phyloP scores from a whole-genome alignment of 2,113 vertebrate species.

The Petromus typicus region DNA sequence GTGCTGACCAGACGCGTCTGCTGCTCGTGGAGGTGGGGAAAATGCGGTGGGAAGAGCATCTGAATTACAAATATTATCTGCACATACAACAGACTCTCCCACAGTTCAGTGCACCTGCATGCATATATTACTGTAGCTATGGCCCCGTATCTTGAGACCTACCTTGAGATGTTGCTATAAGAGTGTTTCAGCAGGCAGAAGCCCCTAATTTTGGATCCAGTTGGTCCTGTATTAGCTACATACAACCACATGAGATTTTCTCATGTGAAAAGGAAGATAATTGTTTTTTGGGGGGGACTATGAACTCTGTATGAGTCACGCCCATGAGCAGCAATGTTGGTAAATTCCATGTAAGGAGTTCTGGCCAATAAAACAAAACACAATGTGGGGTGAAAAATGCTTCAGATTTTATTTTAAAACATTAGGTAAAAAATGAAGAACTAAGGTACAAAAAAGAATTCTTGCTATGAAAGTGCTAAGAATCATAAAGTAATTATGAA shows the following conservation, averaged over 20 bases:
- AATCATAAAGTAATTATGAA: neutral
- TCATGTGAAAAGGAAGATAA: neutral
- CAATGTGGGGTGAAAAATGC: neutral
- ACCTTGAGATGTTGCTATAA: neutral
- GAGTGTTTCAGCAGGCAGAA: neutral
- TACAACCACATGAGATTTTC: neutral
- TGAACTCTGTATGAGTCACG: neutral
- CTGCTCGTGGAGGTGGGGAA: neutral
- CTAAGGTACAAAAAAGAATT: neutral
- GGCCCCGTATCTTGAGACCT: neutral
- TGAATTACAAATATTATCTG: no score
- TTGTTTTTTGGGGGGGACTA: neutral
- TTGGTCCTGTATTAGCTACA: neutral
- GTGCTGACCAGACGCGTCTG: no score
- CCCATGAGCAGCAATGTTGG: neutral
- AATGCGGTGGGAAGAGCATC: neutral
- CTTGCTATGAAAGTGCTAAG: neutral
- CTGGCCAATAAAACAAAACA: neutral
- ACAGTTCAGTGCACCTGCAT: neutral
- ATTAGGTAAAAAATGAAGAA: neutral
- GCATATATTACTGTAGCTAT: no score
- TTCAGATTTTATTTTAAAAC: conserved; percentile 40
- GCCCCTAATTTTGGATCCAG: neutral
- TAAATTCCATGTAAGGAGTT: neutral
- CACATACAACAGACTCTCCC: neutral